Conservation (phyloP, 2,888 invertebrate species). For the Xanthia icteritia region DNA sequence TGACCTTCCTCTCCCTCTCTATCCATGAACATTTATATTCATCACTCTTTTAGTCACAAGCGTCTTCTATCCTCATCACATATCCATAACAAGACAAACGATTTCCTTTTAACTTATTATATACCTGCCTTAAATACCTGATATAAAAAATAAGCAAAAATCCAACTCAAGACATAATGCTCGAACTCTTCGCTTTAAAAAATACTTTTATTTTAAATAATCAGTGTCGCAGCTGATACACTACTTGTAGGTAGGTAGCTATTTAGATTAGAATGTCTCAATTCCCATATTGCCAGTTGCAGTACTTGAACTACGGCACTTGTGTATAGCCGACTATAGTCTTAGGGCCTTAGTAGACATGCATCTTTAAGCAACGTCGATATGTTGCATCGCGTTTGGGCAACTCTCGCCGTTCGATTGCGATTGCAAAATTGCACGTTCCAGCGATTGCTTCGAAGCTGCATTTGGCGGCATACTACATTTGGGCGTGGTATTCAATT, state of each 20-base stretch:
- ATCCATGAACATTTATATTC: no score
- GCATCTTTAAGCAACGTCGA: background rate
- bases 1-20: no score
- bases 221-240: background rate
- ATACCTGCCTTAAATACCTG: no score
- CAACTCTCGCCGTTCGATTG: background rate
- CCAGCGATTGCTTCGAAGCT: background rate
- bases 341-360: background rate
- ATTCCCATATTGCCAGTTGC: background rate
- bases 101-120: no score
- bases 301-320: no score
- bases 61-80: no score
- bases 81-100: no score
- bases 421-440: background rate
- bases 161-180: no score
- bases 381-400: background rate
- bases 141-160: no score
- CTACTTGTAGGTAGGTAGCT: background rate
- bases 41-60: no score
- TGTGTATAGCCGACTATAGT: background rate
- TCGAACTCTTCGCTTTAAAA: no score
- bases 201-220: background rate
- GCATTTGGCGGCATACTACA: no score
- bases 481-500: background rate
- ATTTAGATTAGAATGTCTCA: background rate